Percentiles rank a stretch among this genome's conserved stretches.
Evolutionary conservation across 2,797 vertebrate species (phyloP).

Genomic region (Picus viridis): DNA sequence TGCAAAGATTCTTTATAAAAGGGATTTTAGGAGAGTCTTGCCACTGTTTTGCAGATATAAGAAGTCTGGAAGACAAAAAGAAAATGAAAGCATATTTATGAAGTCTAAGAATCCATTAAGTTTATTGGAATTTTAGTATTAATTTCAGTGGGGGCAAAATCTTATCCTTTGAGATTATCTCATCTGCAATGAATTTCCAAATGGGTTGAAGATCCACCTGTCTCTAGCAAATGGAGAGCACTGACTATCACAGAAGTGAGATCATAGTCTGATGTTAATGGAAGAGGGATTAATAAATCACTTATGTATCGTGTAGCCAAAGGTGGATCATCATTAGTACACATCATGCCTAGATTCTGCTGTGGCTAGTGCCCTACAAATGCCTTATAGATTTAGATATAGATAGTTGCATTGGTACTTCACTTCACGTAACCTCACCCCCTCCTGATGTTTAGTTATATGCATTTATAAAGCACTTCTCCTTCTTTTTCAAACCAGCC

Average conservation of each 20-base stretch:
- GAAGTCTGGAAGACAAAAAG: neutral
- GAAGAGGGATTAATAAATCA: constrained; percentile 54
- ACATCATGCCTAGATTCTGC: neutral
- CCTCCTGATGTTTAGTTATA: neutral
- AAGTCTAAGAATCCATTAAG: neutral
- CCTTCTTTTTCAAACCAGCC: neutral
- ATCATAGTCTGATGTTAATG: constrained; percentile 54
- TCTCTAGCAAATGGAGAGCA: constrained; percentile 19
- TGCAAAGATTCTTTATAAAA: neutral
- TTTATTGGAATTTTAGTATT: neutral
- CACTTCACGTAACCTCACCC: neutral
- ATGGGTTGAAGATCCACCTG: constrained; percentile 33
- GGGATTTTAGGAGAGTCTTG: neutral
- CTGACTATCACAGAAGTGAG: constrained; percentile 12
- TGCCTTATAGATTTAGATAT: neutral
- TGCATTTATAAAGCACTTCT: neutral
- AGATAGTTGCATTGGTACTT: neutral
- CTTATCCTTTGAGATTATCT: neutral
- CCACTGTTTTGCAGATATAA: neutral
- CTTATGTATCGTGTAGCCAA: neutral
- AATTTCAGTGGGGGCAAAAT: neutral
- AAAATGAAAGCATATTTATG: neutral
- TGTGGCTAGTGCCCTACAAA: neutral
- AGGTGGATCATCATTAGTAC: neutral
- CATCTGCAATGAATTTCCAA: constrained; percentile 8